Evolutionary conservation across 2,888 invertebrate species (phyloP).

Genomic region (Phrixothrix hirtus): DNA sequence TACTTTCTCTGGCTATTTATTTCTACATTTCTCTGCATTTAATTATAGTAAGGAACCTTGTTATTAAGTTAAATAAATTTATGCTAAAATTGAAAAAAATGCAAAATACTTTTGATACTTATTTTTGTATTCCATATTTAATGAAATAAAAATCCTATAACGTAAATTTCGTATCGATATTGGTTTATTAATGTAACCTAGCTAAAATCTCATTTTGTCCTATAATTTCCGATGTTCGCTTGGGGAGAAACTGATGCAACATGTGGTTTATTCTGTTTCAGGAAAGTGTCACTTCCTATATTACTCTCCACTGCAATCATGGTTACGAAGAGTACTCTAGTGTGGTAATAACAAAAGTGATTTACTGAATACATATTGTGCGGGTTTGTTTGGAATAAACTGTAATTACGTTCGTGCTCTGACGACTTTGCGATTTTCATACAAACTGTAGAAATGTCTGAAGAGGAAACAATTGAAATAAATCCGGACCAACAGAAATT

Average conservation of each 20-base stretch:
- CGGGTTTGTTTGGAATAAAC: too few relatives aligned
- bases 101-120: too few relatives aligned
- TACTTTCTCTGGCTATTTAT: too few relatives aligned
- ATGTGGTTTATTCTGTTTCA: not conserved
- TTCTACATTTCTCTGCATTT: too few relatives aligned
- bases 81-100: too few relatives aligned
- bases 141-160: too few relatives aligned
- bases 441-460: slow-evolving; percentile 11
- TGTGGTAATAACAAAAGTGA: not conserved
- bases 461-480: slow-evolving; percentile 19
- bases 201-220: not conserved
- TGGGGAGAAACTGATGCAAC: not conserved
- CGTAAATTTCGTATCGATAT: not conserved
- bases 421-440: too few relatives aligned
- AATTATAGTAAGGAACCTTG: too few relatives aligned
- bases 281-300: not conserved
- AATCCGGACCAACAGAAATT: slow-evolving; percentile 13
- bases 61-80: too few relatives aligned
- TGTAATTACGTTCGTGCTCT: too few relatives aligned
- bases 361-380: not conserved
- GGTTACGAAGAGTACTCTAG: not conserved
- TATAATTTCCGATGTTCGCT: not conserved
- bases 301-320: not conserved
- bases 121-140: too few relatives aligned
- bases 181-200: not conserved